Evolutionary conservation across 2,888 invertebrate genomes (phyloP).

Genomic region (Agonopterix alstromeriana): DNA sequence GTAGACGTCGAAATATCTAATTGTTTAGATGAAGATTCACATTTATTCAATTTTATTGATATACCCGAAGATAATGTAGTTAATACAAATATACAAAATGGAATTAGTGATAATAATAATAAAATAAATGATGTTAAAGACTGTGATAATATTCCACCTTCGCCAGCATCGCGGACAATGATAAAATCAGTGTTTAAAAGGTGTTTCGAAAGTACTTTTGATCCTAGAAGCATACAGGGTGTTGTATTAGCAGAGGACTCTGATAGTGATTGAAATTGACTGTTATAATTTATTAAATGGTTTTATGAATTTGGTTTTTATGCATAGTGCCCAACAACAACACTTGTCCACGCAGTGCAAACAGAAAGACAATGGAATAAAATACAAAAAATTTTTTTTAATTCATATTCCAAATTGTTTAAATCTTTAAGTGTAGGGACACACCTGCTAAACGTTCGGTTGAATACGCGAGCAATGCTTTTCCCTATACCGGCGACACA

Average conservation of each 20-base stretch:
- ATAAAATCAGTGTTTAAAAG: constrained; percentile 82
- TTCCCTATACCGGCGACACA: no score
- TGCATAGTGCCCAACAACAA: no score
- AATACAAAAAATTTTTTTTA: no score
- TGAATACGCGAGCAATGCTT: no score
- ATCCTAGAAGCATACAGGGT: constrained; percentile 77
- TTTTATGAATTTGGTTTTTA: no score
- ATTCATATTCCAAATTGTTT: no score
- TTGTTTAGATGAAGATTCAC: constrained; percentile 66
- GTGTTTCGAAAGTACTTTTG: constrained; percentile 85
- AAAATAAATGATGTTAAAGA: constrained; percentile 30
- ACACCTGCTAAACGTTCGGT: no score
- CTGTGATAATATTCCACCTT: constrained; percentile 73
- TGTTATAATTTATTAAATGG: no score
- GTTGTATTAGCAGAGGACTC: constrained; percentile 83
- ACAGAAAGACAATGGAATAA: no score
- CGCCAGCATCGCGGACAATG: constrained; percentile 77
- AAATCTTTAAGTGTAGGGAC: no score
- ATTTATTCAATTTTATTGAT: constrained; percentile 66
- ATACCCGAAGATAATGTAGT: constrained; percentile 42
- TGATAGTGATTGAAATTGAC: constrained; percentile 71
- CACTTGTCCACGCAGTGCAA: no score
- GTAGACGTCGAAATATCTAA: constrained; percentile 51
- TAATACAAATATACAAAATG: constrained; percentile 19
- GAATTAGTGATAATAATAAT: constrained; percentile 12